Percentiles rank a stretch among this genome's conserved stretches.
Evolutionary conservation across 2,113 vertebrate species (phyloP).

Genomic region (Neodon shergylaensis): DNA sequence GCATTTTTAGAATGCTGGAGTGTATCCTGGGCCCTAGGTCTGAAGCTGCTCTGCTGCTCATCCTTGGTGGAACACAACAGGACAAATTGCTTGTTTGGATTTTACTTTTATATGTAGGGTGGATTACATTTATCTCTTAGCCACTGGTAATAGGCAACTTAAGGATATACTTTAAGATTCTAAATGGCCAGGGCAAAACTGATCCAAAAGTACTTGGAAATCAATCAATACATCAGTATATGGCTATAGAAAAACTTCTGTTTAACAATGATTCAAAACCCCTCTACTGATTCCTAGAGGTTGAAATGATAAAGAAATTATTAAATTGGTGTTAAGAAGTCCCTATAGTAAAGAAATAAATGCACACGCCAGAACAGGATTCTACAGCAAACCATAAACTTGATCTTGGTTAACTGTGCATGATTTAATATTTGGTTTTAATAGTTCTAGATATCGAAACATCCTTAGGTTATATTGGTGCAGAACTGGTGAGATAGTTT

Average conservation of each 20-base stretch:
- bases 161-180: constrained; percentile 45
- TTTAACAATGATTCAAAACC: constrained; percentile 11
- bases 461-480: background rate
- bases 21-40: background rate
- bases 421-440: background rate
- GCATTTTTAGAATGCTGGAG: background rate
- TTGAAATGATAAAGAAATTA: background rate
- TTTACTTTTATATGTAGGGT: constrained; percentile 44
- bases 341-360: background rate
- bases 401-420: background rate
- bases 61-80: constrained; percentile 17
- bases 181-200: background rate
- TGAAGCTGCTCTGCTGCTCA: background rate
- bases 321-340: background rate
- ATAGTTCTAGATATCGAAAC: background rate
- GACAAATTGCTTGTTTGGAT: constrained; percentile 18
- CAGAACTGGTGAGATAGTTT: background rate
- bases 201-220: constrained; percentile 40
- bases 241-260: background rate
- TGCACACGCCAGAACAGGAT: background rate
- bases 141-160: constrained; percentile 30
- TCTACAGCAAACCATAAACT: background rate
- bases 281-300: background rate
- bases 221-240: background rate
- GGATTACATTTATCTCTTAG: constrained; percentile 38